Conservation (phyloP, 2,113 vertebrate genomes). For the Hemicordylus capensis region DNA sequence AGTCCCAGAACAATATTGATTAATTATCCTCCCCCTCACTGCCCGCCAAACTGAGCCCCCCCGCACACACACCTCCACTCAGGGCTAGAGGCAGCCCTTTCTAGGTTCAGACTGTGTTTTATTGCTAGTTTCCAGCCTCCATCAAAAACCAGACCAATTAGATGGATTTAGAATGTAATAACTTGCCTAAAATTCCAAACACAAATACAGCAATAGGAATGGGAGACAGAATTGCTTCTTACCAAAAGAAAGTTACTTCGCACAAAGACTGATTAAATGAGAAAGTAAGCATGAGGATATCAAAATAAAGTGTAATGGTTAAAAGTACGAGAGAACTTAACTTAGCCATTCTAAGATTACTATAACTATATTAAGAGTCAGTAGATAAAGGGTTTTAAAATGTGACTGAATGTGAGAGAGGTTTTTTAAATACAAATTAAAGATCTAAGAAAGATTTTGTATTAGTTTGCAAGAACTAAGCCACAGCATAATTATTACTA, state of each 20-base stretch:
- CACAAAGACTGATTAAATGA: background rate
- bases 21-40: too few species aligned
- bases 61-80: too few species aligned
- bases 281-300: background rate
- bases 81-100: too few species aligned
- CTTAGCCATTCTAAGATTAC: conserved; percentile 1
- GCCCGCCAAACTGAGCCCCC: too few species aligned
- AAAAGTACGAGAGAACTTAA: background rate
- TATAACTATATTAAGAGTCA: background rate
- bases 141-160: background rate
- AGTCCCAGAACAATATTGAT: too few species aligned
- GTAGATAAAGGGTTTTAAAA: background rate
- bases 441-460: background rate
- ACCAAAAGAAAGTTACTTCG: background rate
- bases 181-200: too few species aligned
- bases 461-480: background rate
- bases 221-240: background rate
- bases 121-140: background rate
- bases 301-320: background rate
- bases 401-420: background rate
- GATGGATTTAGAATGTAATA: background rate
- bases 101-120: background rate
- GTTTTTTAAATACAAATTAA: background rate
- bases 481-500: background rate
- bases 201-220: background rate